Evolutionary conservation across 2,797 vertebrate genomes (phyloP).

Genomic region (Loris lydekkerianus): DNA sequence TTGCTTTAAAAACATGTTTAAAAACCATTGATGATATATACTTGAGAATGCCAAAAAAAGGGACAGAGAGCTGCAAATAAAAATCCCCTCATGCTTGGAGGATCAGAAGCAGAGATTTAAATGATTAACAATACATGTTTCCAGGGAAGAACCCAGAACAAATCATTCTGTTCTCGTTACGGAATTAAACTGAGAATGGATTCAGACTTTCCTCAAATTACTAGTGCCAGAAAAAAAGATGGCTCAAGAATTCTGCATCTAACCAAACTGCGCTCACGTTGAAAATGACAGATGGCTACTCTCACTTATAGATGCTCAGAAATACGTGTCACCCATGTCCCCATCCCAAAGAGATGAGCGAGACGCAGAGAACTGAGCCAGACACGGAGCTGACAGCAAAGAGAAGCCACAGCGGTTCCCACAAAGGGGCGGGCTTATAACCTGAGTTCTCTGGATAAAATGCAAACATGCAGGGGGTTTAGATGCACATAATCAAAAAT

Average conservation of each 20-base stretch:
- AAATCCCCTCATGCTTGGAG: neutral
- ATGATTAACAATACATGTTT: slow-evolving; percentile 21
- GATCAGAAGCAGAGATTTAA: slow-evolving; percentile 3
- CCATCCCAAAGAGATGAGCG: neutral
- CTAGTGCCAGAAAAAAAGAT: slow-evolving; percentile 44
- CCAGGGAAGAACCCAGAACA: slow-evolving; percentile 48
- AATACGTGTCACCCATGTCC: neutral
- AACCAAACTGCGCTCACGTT: slow-evolving; percentile 42
- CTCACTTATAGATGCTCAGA: neutral
- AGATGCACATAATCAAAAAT: neutral
- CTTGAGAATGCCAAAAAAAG: neutral
- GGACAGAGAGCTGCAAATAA: neutral
- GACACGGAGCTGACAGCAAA: neutral
- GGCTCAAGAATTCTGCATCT: slow-evolving; percentile 33
- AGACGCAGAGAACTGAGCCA: neutral
- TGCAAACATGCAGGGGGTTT: neutral
- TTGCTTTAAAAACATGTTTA: slow-evolving; percentile 24
- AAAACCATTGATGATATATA: slow-evolving; percentile 31
- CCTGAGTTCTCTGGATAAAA: neutral
- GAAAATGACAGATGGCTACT: slow-evolving; percentile 37
- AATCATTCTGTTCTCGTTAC: slow-evolving; percentile 8
- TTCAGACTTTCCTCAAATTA: slow-evolving; percentile 51
- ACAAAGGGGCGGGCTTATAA: neutral
- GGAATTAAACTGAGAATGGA: neutral
- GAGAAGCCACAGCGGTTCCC: neutral